These are phyloP conservation scores for Polypedilum pembai DNA, from an alignment of 1,140 invertebrate species.

Conservation along the genomic window DNA sequence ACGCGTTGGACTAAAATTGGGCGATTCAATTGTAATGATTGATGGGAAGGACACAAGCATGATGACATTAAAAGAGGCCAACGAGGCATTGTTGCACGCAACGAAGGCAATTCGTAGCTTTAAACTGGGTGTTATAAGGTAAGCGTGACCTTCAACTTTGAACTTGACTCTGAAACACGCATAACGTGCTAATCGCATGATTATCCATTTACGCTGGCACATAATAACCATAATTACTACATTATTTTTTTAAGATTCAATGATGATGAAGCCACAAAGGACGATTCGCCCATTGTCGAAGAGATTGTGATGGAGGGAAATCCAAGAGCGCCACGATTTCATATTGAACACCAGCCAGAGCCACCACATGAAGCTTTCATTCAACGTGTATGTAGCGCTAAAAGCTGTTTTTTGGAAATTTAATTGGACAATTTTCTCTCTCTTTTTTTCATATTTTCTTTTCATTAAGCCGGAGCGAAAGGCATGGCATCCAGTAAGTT, in stretches of 20 bases:
- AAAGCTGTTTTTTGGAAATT: not conserved
- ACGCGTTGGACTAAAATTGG: not conserved
- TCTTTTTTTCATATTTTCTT: not conserved
- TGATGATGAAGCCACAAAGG: not conserved
- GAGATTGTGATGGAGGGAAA: slow-evolving; percentile 17
- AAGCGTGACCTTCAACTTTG: not conserved
- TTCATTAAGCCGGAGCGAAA: not conserved
- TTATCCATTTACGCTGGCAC: slow-evolving; percentile 11
- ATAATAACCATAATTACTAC: not conserved
- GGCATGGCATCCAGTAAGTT: not conserved
- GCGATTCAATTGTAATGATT: slow-evolving; percentile 17
- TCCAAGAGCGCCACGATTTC: slow-evolving; percentile 8
- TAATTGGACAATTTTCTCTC: not conserved
- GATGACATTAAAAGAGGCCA: slow-evolving; percentile 6
- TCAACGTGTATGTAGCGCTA: not conserved
- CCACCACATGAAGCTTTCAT: not conserved
- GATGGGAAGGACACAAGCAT: not conserved
- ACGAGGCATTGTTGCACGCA: slow-evolving; percentile 5
- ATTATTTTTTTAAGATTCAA: not conserved
- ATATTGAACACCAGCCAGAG: not conserved
- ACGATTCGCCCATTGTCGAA: not conserved
- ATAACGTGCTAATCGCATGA: slow-evolving; percentile 11
- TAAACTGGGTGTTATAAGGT: not conserved
- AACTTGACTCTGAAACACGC: not conserved
- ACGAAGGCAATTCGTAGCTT: slow-evolving; percentile 6